A percentile compares a stretch with the other conserved stretches of the same genome.
Evolutionary conservation across 2,888 invertebrate genomes (phyloP).

Genomic region (Embidobia sp.): DNA sequence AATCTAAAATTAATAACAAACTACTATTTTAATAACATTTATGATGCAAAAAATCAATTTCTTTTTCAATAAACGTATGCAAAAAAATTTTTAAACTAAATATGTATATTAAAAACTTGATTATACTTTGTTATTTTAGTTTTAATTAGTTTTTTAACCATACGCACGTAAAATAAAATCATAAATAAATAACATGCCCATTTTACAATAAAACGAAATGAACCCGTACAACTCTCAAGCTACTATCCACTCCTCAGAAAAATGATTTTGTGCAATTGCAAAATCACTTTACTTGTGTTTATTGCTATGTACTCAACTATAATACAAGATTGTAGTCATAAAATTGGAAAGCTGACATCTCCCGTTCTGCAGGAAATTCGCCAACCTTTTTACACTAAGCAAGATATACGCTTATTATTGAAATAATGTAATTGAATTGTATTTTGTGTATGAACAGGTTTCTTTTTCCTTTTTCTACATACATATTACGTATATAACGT

Average conservation of each 20-base stretch:
- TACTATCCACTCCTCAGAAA: not conserved
- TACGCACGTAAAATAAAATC: no score
- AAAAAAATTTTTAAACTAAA: no score
- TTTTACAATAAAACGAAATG: no score
- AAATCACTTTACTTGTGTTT: slow-evolving; percentile 39
- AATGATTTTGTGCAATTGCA: slow-evolving; percentile 31
- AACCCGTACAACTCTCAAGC: no score
- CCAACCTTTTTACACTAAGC: slow-evolving; percentile 19
- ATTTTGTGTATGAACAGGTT: slow-evolving; percentile 31
- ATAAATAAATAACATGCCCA: no score
- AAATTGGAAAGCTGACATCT: slow-evolving; percentile 25
- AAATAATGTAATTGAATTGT: slow-evolving; percentile 53
- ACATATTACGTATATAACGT: not conserved
- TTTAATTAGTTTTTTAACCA: no score
- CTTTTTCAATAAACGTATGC: no score
- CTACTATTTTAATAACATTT: no score
- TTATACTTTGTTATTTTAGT: no score
- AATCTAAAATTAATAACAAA: no score
- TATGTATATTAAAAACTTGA: no score
- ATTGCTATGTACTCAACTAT: slow-evolving; percentile 26
- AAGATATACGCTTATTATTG: slow-evolving; percentile 38
- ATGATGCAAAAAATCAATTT: no score
- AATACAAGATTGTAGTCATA: slow-evolving; percentile 32
- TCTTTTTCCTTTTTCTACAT: slow-evolving; percentile 1
- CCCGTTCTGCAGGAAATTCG: slow-evolving; percentile 14